Percentiles rank a stretch among this genome's conserved stretches.
Evolutionary conservation across 1,140 invertebrate genomes (phyloP).

Genomic region (Rhysida immarginata): DNA sequence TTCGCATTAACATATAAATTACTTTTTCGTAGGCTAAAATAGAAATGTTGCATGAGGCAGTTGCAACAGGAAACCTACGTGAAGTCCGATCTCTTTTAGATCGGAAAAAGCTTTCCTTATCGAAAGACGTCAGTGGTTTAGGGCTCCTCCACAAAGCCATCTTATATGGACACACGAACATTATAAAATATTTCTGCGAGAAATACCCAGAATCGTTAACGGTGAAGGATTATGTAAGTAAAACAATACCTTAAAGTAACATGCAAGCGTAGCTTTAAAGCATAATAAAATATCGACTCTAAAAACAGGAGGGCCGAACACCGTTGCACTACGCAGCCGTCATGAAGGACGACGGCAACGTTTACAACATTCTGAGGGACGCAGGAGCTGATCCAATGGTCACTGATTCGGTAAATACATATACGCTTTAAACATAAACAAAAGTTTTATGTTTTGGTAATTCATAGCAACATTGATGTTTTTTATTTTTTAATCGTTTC

Average conservation of each 20-base stretch:
- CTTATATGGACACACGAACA: constrained; percentile 51
- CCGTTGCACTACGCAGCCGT: constrained; percentile 63
- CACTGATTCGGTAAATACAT: constrained; percentile 39
- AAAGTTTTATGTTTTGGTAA: too few species aligned
- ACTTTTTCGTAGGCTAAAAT: constrained; percentile 21
- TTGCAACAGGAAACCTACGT: constrained; percentile 43
- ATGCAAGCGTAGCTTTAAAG: too few species aligned
- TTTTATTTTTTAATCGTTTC: neutral
- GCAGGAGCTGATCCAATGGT: constrained; percentile 48
- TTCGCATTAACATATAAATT: too few species aligned
- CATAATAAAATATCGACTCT: too few species aligned
- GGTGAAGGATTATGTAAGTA: constrained; percentile 54
- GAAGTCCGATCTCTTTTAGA: constrained; percentile 44
- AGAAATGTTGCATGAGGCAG: constrained; percentile 47
- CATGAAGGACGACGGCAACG: constrained; percentile 40
- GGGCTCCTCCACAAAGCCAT: constrained; percentile 64
- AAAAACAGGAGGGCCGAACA: constrained; percentile 49
- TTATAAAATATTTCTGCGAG: constrained; percentile 52
- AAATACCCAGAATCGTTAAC: constrained; percentile 56
- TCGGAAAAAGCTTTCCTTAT: constrained; percentile 44
- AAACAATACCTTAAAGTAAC: too few species aligned
- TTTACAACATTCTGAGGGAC: constrained; percentile 46
- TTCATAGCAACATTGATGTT: too few species aligned
- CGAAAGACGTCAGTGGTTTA: constrained; percentile 54
- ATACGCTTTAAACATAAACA: too few species aligned